Base-by-base conservation (phyloP, 2,888 invertebrate genomes). In the Calameuta pallipes region DNA sequence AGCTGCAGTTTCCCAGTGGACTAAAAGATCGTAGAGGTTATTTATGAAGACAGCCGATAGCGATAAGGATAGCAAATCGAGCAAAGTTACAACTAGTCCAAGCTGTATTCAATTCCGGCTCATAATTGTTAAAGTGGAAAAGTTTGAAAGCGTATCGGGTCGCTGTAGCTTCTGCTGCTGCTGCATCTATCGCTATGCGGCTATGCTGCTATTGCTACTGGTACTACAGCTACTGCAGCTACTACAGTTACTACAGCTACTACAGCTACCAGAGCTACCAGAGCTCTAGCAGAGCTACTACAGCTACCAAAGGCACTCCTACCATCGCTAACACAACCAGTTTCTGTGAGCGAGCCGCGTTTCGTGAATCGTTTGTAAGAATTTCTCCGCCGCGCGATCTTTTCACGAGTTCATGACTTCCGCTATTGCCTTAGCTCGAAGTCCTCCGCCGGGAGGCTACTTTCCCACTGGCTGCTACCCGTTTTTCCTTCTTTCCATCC, bases 51-150 rank as follows among this genome's bases (percentile, higher is more conserved):
- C 86, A 86, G 84, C 82, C 85, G 84, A 87, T 88, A 86, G 85
- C 85, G 87, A 88, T 88, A 87, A 87, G 87, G 84, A 87, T 84
- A 84, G 88, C 86, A 87, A 88, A 89, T 89, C 87, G 88, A 87
- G 87, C 84, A 85, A 86, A 86, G 84, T 85, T 87, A 85, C 85
- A 86, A 87, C 85, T 86, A 84, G 85, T 83, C 83, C 86, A 88
- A 88, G 88, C 86, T 87, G 88, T 87, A 89, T 89, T 89, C 87
- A 87, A 89, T 89, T 89, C 87, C 84, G 85, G 84, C 86, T 89
- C 88, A 89, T 89, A 89, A 89, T 89, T 89, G 89, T 89, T 89
- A 88, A 89, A 89, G 88, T 88, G 85, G 86, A 88, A 89, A 89
- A 89, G 85, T 89, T 89, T 89, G 85, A 80, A 85, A 85, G 86